phyloP scores from a whole-genome alignment of 2,888 invertebrate species.

The Cheilosia impressa region DNA sequence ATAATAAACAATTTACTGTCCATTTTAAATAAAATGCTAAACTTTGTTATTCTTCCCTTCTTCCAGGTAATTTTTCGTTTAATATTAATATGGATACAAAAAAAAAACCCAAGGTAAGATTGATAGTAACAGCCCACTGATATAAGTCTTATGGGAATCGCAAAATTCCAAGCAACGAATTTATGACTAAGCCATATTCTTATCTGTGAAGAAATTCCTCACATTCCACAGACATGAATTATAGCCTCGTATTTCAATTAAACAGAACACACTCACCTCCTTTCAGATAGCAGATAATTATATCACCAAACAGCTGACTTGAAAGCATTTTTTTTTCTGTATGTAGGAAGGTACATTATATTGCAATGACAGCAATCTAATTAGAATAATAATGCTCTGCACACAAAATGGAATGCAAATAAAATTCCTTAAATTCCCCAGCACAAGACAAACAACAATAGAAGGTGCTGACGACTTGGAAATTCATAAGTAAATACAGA shows the following conservation, averaged over 20 bases:
- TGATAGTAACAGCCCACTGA: neutral
- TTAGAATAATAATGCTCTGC: slow-evolving; percentile 29
- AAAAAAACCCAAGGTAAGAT: slow-evolving; percentile 45
- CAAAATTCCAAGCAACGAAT: slow-evolving; percentile 16
- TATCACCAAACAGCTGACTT: slow-evolving; percentile 35
- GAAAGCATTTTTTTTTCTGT: neutral
- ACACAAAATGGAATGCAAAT: slow-evolving; percentile 48
- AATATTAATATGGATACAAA: no score
- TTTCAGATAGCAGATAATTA: neutral
- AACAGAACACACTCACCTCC: slow-evolving; percentile 16
- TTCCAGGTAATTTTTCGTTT: slow-evolving; percentile 43
- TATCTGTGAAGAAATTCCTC: slow-evolving; percentile 43
- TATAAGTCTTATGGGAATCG: neutral
- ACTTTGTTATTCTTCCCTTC: neutral
- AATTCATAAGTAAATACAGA: slow-evolving; percentile 32
- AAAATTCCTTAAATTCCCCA: slow-evolving; percentile 66
- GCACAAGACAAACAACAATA: slow-evolving; percentile 27
- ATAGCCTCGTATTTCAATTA: slow-evolving; percentile 31
- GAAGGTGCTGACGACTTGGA: slow-evolving; percentile 43
- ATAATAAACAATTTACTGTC: no score
- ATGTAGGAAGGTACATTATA: slow-evolving; percentile 28
- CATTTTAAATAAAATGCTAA: neutral
- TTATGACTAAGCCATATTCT: slow-evolving; percentile 44
- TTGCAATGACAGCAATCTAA: slow-evolving; percentile 9
- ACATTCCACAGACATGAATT: slow-evolving; percentile 46